Evolutionary conservation across 2,797 vertebrate species (phyloP), one percentile per base, ranked within the genome.

Genomic region (Chelidonichthys spinosus): DNA sequence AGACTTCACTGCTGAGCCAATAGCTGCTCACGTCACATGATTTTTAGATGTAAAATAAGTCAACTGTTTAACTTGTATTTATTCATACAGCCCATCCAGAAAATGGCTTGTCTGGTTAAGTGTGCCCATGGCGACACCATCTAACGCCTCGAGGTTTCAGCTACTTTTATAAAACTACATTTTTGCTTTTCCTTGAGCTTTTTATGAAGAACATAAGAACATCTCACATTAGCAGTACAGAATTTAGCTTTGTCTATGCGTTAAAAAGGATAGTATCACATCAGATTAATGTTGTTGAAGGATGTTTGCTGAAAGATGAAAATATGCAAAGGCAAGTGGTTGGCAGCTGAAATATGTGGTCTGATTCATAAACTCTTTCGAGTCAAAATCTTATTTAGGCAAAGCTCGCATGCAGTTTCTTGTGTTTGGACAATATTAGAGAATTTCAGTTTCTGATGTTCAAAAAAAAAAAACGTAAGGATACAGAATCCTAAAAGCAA

Each of bases 21-120:
- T 7, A 40, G 47, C 67, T 67, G 46, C 42, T 79, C 49, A 66
- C 43, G 55, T 65, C 40, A 72, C 64, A 69, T 73, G 54, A 70
- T 78, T 76, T 63, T 50, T 43, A 63, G 59, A 72, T 58, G 55
- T 67, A 61, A 83, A 86, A 83, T 82, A 68, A 80, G 72, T 83
- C 64, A 84, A 69, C 11, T 74, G 40, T 73, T 83, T 72, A 61
- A 69, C 53, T 78, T 66, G 66, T 76, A 79, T 66, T 76, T 67
- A 76, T 70, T 59, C 50, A 42, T 86, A 60, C 70, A 75, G 17
- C 46, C 37, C 74, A 43, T 76, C 58, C 67, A 79, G 46, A 73
- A 72, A 64, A 73, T 62, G 35, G 10, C 76, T 82, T 84, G 25
- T 66, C 71, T 73, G 70, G 75, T 66, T 66, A n/a, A 47, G 32